phyloP scores from a whole-genome alignment of 2,113 vertebrate species.

The Hyaena hyaena region DNA sequence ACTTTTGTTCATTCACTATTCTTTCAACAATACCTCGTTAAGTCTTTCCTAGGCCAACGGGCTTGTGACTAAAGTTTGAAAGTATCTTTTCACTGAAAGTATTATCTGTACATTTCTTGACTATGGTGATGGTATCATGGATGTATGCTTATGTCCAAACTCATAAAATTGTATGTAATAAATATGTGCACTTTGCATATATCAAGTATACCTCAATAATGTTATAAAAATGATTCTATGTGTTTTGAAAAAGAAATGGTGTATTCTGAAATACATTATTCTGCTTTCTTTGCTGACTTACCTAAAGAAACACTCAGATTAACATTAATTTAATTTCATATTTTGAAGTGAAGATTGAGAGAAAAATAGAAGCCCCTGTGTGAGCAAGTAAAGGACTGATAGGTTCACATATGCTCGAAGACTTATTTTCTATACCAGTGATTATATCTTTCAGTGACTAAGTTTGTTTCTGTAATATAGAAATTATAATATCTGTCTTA shows the following conservation, averaged over 20 bases:
- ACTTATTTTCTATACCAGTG: neutral
- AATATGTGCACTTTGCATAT: neutral
- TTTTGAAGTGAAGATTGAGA: neutral
- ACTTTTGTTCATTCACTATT: neutral
- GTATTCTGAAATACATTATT: neutral
- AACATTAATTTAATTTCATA: neutral
- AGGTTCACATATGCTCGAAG: neutral
- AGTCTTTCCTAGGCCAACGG: fast-evolving
- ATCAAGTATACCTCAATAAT: neutral
- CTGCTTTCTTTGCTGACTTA: neutral
- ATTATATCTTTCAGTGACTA: neutral
- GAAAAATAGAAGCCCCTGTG: neutral
- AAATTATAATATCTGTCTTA: neutral
- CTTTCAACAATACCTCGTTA: neutral
- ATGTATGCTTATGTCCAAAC: fast-evolving
- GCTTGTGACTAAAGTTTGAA: neutral
- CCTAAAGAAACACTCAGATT: neutral
- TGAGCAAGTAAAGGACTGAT: neutral
- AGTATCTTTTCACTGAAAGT: neutral
- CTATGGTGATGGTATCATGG: too few relatives aligned
- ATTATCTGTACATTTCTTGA: neutral
- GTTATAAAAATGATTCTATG: neutral
- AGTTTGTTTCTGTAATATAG: neutral
- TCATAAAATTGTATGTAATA: neutral
- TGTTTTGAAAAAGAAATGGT: neutral